Evolutionary conservation across 2,797 vertebrate species (phyloP).

Genomic region (Percopsis omiscomaycus): DNA sequence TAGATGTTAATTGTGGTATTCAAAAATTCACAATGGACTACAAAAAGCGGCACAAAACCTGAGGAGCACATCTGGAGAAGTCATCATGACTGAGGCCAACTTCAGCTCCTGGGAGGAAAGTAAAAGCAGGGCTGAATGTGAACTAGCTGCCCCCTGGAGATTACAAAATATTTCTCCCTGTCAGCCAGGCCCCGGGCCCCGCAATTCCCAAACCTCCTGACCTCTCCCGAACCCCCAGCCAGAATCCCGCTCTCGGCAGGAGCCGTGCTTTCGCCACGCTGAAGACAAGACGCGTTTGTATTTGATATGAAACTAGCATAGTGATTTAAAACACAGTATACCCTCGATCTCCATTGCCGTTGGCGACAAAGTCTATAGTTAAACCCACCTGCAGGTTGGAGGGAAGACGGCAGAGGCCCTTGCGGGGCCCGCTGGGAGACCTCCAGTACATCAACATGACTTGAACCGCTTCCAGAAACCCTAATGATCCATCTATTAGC

Average conservation of each 20-base stretch:
- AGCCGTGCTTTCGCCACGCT: slow-evolving; percentile 54
- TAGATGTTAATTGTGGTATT: slow-evolving; percentile 79
- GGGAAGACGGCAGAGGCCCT: slow-evolving; percentile 43
- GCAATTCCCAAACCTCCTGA: slow-evolving; percentile 50
- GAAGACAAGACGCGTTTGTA: slow-evolving; percentile 70
- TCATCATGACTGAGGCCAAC: slow-evolving; percentile 73
- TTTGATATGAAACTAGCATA: slow-evolving; percentile 73
- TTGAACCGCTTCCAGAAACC: slow-evolving; percentile 61
- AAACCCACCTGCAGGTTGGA: slow-evolving; percentile 70
- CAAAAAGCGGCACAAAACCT: slow-evolving; percentile 56
- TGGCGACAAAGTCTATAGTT: slow-evolving; percentile 48
- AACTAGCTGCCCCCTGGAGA: slow-evolving; percentile 77
- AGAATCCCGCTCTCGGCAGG: slow-evolving; percentile 51
- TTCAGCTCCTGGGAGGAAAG: slow-evolving; percentile 78
- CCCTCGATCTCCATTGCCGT: slow-evolving; percentile 36
- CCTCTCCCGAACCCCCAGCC: slow-evolving; percentile 58
- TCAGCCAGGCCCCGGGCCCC: slow-evolving; percentile 66
- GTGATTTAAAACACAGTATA: slow-evolving; percentile 66
- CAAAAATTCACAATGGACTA: slow-evolving; percentile 76
- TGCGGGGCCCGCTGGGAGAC: slow-evolving; percentile 41
- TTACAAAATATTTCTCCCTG: slow-evolving; percentile 74
- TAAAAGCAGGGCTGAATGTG: slow-evolving; percentile 74
- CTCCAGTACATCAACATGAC: slow-evolving; percentile 66
- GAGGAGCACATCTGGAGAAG: slow-evolving; percentile 81
- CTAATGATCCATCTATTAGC: slow-evolving; percentile 37